Evolutionary conservation across 1,140 invertebrate species (phyloP).

Genomic region (Batillaria attramentaria): DNA sequence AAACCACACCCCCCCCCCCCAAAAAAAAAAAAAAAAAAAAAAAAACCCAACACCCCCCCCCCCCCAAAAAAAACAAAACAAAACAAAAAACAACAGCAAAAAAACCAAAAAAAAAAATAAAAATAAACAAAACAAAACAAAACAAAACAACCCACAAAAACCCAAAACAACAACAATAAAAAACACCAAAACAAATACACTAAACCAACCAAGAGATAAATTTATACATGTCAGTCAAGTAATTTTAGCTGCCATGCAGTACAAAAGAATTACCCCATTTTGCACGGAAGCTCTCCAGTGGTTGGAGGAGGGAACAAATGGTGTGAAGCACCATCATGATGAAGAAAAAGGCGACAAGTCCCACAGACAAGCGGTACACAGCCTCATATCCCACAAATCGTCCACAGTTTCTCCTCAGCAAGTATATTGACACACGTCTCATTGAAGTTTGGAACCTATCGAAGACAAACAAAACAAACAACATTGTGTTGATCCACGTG

Average conservation of each 20-base stretch:
- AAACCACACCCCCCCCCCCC: no score
- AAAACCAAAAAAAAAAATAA: slow-evolving; percentile 14
- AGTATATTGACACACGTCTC: slow-evolving; percentile 68
- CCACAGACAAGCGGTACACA: slow-evolving; percentile 72
- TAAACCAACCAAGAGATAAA: neutral
- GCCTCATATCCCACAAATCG: slow-evolving; percentile 72
- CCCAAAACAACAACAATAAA: no score
- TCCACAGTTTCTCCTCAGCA: slow-evolving; percentile 70
- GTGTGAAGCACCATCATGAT: slow-evolving; percentile 68
- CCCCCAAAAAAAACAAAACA: no score
- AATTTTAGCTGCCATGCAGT: neutral
- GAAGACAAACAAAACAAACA: slow-evolving; percentile 35
- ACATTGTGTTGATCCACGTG: no score
- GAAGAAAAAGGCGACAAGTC: slow-evolving; percentile 70
- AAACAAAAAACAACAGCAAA: slow-evolving; percentile 35
- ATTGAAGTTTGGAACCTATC: slow-evolving; percentile 71
- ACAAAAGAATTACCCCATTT: slow-evolving; percentile 71
- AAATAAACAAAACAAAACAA: neutral
- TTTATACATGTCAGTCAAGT: neutral
- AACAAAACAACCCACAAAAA: no score
- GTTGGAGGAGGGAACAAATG: slow-evolving; percentile 68
- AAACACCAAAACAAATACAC: no score
- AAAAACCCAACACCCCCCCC: no score
- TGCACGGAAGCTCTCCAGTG: slow-evolving; percentile 71
- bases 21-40: no score